Evolutionary conservation across 1,140 invertebrate genomes (phyloP).

Genomic region (Hylaeus anthracinus): DNA sequence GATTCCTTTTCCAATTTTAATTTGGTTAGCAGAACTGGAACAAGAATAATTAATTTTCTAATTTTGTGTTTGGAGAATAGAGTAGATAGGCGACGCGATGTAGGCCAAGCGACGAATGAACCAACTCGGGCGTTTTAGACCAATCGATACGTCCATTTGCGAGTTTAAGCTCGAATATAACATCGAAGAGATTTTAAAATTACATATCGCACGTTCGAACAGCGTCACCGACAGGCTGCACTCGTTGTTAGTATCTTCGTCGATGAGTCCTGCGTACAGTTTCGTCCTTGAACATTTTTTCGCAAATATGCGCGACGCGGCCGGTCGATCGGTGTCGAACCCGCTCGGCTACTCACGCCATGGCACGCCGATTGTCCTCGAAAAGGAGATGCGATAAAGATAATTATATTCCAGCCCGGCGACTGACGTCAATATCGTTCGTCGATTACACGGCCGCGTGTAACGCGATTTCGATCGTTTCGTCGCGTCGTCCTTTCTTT

Average conservation of each 20-base stretch:
- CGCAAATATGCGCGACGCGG: constrained; percentile 20
- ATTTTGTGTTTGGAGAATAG: too few species aligned
- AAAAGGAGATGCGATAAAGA: constrained; percentile 65
- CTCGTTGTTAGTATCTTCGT: constrained; percentile 38
- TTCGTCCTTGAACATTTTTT: constrained; percentile 55
- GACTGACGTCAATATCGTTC: constrained; percentile 55
- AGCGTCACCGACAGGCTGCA: constrained; percentile 10
- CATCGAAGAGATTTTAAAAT: too few species aligned
- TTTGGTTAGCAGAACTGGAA: too few species aligned
- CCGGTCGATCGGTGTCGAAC: constrained; percentile 41
- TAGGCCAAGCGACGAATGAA: too few species aligned
- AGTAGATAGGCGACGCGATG: too few species aligned
- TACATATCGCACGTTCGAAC: not conserved
- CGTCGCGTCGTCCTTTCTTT: not conserved
- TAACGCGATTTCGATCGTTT: constrained; percentile 34
- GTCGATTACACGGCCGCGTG: constrained; percentile 47
- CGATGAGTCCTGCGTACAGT: constrained; percentile 38
- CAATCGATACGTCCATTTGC: too few species aligned
- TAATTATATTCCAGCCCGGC: constrained; percentile 54
- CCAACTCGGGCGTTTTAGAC: too few species aligned
- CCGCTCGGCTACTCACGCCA: not conserved
- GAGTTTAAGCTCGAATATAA: too few species aligned
- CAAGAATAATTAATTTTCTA: too few species aligned
- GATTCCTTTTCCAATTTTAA: constrained; percentile 12
- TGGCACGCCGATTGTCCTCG: constrained; percentile 51